These are phyloP conservation scores for Temnothorax ravouxi DNA, from an alignment of 2,888 invertebrate genomes.

Conservation along the genomic window DNA sequence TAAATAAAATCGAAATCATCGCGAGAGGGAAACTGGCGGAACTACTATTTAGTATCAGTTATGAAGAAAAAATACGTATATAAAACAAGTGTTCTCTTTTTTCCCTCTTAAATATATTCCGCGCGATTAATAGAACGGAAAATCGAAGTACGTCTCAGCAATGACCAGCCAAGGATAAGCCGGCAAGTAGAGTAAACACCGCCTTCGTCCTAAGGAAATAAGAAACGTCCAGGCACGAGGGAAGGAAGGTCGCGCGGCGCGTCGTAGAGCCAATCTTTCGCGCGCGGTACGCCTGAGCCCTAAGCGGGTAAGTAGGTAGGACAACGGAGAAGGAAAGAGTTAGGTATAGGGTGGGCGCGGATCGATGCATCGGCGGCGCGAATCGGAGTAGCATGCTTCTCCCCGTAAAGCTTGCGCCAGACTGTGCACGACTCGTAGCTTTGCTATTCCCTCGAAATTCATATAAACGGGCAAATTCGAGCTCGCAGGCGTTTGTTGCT, in stretches of 20 bases:
- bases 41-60: not conserved
- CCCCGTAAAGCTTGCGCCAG: constrained; percentile 28
- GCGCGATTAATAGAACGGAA: not conserved
- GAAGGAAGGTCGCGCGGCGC: constrained; percentile 13
- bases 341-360: constrained; percentile 76
- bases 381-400: constrained; percentile 64
- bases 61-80: not conserved
- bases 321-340: constrained; percentile 66
- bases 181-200: constrained; percentile 4
- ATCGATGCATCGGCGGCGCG: constrained; percentile 77
- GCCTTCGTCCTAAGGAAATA: not conserved
- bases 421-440: not conserved
- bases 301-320: constrained; percentile 59
- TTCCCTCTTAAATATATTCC: not conserved
- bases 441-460: not conserved
- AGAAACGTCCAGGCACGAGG: not conserved
- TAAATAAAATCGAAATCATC: not conserved
- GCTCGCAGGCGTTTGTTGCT: not conserved
- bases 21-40: not conserved
- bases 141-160: not conserved
- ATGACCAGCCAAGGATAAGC: not conserved
- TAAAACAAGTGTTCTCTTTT: not conserved
- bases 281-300: constrained; percentile 19
- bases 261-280: constrained; percentile 28
- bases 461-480: not conserved